phyloP scores from a whole-genome alignment of 2,113 vertebrate species.

The Dryoscopus gambensis region DNA sequence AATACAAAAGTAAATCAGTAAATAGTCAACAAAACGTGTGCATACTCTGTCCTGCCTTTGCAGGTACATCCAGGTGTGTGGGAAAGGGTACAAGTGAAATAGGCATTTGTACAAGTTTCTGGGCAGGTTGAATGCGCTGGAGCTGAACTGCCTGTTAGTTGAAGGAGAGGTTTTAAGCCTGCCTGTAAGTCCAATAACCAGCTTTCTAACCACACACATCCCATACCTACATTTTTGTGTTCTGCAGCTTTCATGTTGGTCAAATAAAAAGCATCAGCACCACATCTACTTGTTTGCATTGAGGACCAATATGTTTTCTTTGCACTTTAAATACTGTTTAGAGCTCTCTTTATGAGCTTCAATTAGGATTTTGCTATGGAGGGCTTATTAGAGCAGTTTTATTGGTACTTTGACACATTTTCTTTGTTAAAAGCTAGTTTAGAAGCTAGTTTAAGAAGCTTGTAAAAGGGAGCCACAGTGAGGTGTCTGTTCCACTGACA shows the following conservation, averaged over 20 bases:
- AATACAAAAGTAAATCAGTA: not conserved
- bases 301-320: conserved; percentile 41
- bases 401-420: conserved; percentile 73
- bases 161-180: not conserved
- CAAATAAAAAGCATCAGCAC: conserved; percentile 33
- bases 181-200: not conserved
- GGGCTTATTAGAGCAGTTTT: conserved; percentile 73
- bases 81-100: not conserved
- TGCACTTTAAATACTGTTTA: conserved; percentile 62
- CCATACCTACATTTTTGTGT: not conserved
- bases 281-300: conserved; percentile 14
- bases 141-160: not conserved
- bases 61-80: not conserved
- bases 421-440: conserved; percentile 76
- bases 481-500: conserved; percentile 52
- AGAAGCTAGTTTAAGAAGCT: conserved; percentile 70
- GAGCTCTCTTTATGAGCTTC: conserved; percentile 65
- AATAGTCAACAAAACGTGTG: fast-evolving
- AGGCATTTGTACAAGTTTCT: not conserved
- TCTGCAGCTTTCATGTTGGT: conserved; percentile 16
- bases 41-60: not conserved
- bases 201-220: conserved; percentile 12
- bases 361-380: conserved; percentile 67
- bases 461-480: conserved; percentile 65
- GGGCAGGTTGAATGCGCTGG: not conserved